Percentiles rank a stretch among this genome's conserved stretches.
phyloP scores from a whole-genome alignment of 2,888 invertebrate species.

The Lasioglossum calceatum region DNA sequence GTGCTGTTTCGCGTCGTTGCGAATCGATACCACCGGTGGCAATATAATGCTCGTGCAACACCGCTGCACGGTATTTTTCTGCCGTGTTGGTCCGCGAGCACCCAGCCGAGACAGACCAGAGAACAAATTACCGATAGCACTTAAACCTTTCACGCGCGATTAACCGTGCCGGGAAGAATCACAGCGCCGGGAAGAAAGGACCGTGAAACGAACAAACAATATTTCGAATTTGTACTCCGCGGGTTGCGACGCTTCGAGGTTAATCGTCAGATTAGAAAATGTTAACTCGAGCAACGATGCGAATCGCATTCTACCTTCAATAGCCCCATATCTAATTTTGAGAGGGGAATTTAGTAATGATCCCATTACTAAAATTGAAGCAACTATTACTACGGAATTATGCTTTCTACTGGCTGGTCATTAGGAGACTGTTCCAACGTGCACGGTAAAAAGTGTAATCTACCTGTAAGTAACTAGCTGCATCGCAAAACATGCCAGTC shows the following conservation, averaged over 20 bases:
- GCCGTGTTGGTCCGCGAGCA: neutral
- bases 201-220: slow-evolving; percentile 15
- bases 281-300: neutral
- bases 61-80: neutral
- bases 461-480: neutral
- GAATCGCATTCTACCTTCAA: neutral
- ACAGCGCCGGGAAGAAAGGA: neutral
- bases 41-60: slow-evolving; percentile 34
- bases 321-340: neutral
- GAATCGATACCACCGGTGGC: slow-evolving; percentile 34
- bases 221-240: neutral
- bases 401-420: neutral
- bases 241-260: neutral
- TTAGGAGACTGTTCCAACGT: neutral
- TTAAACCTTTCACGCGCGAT: slow-evolving; percentile 30
- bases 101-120: neutral
- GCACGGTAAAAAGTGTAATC: neutral
- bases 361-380: neutral
- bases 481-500: neutral
- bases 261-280: neutral
- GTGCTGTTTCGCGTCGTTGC: slow-evolving; percentile 45
- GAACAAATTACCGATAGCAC: slow-evolving; percentile 27
- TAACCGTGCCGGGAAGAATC: slow-evolving; percentile 18
- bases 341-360: neutral
- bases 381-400: neutral